These are phyloP conservation scores for Romanogobio albipinnatus DNA, from an alignment of 2,113 vertebrate genomes.

Conservation along the genomic window DNA sequence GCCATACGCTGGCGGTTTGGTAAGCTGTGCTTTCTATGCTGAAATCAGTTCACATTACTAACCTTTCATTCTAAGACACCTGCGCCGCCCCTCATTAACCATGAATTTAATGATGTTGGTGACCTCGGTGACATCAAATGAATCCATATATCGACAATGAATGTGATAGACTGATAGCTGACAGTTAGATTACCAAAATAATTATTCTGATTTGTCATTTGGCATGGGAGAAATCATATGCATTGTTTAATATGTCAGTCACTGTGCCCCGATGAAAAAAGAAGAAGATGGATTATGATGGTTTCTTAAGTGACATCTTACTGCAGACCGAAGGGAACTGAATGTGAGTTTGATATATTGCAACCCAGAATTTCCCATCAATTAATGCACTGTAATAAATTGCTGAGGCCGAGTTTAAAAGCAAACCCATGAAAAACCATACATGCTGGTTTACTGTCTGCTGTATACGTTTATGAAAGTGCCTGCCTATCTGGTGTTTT, in stretches of 20 bases:
- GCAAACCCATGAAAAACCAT: not conserved
- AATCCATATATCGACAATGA: not conserved
- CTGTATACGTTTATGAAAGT: not conserved
- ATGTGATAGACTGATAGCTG: not conserved
- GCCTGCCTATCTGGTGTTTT: not conserved
- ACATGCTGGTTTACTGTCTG: not conserved
- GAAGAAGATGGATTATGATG: not conserved
- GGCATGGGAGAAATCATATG: not conserved
- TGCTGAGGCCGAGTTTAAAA: not conserved
- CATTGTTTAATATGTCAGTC: slow-evolving; percentile 1
- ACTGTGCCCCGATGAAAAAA: not conserved
- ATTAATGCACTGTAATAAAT: slow-evolving; percentile 31
- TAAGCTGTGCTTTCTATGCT: not conserved
- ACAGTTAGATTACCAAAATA: not conserved
- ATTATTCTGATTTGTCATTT: not conserved
- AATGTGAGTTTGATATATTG: slow-evolving; percentile 28
- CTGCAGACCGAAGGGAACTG: not conserved
- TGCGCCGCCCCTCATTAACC: not conserved
- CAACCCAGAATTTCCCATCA: not conserved
- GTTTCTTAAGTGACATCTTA: slow-evolving; percentile 12
- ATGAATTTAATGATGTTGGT: not conserved
- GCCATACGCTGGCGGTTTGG: slow-evolving; percentile 30
- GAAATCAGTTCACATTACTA: slow-evolving; percentile 11
- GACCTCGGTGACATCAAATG: not conserved
- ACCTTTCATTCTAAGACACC: not conserved